phyloP scores from a whole-genome alignment of 2,113 vertebrate species.

The Grantiella picta region DNA sequence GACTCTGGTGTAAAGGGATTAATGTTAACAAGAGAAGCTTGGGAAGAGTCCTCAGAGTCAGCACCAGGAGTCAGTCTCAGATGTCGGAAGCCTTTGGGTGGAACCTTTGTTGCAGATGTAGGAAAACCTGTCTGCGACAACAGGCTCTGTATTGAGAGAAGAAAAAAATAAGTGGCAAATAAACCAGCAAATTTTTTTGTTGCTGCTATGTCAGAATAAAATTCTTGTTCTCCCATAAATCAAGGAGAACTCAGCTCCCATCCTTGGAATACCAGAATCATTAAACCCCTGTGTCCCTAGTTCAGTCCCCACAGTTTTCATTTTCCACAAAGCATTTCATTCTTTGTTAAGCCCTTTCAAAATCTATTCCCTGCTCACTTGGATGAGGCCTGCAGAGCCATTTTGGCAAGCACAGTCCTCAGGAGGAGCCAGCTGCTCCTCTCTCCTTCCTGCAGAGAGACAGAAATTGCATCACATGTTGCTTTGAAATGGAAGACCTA shows the following conservation, averaged over 20 bases:
- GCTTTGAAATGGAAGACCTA: neutral
- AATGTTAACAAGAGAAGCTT: constrained; percentile 81
- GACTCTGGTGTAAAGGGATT: constrained; percentile 94
- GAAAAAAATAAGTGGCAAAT: neutral
- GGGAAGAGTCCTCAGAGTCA: constrained; percentile 33
- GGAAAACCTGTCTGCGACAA: constrained; percentile 74
- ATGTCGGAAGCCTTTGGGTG: constrained; percentile 55
- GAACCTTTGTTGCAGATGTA: constrained; percentile 67
- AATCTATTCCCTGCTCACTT: neutral
- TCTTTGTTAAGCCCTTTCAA: neutral
- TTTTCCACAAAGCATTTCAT: neutral
- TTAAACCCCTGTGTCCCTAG: neutral
- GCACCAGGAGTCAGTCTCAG: constrained; percentile 55
- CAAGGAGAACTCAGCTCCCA: neutral
- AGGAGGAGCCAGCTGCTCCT: neutral
- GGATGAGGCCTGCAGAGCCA: neutral
- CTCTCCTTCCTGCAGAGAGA: neutral
- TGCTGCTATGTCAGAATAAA: neutral
- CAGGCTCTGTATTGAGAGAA: constrained; percentile 72
- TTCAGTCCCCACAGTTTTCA: neutral
- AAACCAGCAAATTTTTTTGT: neutral
- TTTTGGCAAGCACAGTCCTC: neutral
- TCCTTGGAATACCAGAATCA: neutral
- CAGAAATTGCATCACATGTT: neutral
- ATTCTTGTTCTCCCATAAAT: neutral